Base-by-base conservation (phyloP, 2,797 vertebrate genomes). In the Spheniscus humboldti region DNA sequence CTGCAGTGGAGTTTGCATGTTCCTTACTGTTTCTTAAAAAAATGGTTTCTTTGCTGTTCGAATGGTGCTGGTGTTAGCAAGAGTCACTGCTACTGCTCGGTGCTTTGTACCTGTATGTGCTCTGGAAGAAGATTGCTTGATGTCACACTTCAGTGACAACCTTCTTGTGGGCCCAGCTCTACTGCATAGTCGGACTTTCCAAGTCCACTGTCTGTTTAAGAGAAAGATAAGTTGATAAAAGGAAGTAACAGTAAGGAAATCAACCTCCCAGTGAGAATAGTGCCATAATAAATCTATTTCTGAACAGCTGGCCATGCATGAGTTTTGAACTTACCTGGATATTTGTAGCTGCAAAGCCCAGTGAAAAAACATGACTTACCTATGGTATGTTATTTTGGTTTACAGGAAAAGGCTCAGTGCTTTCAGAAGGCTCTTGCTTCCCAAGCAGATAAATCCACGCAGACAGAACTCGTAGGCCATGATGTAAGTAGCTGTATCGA, bases 361-460 rank as follows among this genome's bases (percentile, higher is more conserved):
- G 15, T 35, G 81, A 94, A 66, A 57, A 81, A 59, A 4, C 13
- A 15, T 11, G 62, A 60, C 88, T 96, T 60, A 95, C 68, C 59
- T 90, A 0, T 66, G 83, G 47, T 60, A 56, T 81, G 48, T 88
- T 76, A 64, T 92, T 96, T 96, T 88, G 39, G 96, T 98, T 97
- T 98, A 71, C 98, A 99, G 99, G 99, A 99, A 94, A 98, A 98
- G 97, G 98, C 98, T 94, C 98, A 97, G 96, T 98, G 98, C 97
- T 98, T 99, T 94, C 98, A 98, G 98, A 99, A 98, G 98, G 95
- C 98, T 93, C 98, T 98, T 97, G 97, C 98, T 98, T 98, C 98
- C 97, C 99, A 98, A 98, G 98, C 98, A 97, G 99, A 99, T 98
- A 99, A 98, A 97, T 98, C 98, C 95, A 99, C 99, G 2, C 99